phyloP scores from a whole-genome alignment of 2,888 invertebrate genomes.

The Zaprionus obscuricornis region DNA sequence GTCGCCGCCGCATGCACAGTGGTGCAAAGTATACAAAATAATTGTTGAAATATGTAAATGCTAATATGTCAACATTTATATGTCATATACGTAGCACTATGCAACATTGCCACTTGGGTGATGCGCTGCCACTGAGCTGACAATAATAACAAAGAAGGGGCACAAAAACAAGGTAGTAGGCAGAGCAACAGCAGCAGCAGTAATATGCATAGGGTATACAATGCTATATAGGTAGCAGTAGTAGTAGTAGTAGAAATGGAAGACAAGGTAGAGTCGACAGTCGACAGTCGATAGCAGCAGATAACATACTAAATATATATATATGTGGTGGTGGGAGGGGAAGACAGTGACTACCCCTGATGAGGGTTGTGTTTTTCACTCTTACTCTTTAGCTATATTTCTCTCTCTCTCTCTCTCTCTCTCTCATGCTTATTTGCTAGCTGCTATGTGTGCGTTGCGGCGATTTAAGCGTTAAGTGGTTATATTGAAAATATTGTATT shows the following conservation, averaged over 20 bases:
- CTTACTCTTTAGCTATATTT: too few relatives aligned
- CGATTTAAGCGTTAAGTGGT: conserved; percentile 80
- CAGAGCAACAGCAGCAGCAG: too few relatives aligned
- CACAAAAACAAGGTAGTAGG: conserved; percentile 42
- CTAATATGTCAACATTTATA: too few relatives aligned
- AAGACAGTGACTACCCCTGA: conserved; percentile 52
- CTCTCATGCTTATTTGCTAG: conserved; percentile 18
- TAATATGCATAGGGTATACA: conserved; percentile 2
- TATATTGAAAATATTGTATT: conserved; percentile 79
- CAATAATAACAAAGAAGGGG: conserved; percentile 55
- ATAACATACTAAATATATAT: background rate
- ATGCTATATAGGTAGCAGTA: conserved; percentile 26
- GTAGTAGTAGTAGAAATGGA: conserved; percentile 21
- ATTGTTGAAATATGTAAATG: background rate
- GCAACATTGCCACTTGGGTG: conserved; percentile 61
- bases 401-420: conserved; percentile 13
- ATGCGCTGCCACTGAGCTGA: conserved; percentile 63
- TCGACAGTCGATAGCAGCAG: background rate
- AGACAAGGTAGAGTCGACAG: conserved; percentile 36
- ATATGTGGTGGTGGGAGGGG: conserved; percentile 22
- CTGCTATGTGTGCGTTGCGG: conserved; percentile 50
- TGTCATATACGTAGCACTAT: background rate
- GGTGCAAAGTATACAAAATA: background rate
- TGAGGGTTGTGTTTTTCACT: conserved; percentile 52
- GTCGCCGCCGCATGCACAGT: conserved; percentile 51